Evolutionary conservation across 2,113 vertebrate genomes (phyloP).

Genomic region (Maylandia zebra): DNA sequence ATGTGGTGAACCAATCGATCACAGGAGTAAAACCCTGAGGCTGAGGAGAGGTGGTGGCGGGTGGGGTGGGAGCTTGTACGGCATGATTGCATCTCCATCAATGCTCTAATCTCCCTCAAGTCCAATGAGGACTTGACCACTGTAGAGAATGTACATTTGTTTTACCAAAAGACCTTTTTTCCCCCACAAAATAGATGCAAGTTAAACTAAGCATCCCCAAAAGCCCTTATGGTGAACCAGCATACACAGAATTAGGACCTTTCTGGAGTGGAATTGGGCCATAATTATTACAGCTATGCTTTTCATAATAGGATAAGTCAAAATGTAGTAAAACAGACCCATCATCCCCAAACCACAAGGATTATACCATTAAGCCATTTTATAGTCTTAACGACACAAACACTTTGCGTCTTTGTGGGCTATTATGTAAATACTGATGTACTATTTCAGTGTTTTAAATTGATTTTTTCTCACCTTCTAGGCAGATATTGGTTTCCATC

Average conservation of each 20-base stretch:
- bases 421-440: background rate
- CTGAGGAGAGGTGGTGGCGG: background rate
- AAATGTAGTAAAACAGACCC: background rate
- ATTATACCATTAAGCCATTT: background rate
- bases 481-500: background rate
- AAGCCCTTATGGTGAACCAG: background rate
- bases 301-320: background rate
- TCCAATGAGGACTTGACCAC: background rate
- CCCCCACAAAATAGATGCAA: background rate
- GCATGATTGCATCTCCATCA: slow-evolving; percentile 37
- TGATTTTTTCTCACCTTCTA: background rate
- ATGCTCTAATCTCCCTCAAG: slow-evolving; percentile 6
- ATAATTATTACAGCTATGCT: background rate
- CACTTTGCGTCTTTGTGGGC: background rate
- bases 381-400: background rate
- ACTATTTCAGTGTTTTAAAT: background rate
- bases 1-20: slow-evolving; percentile 44
- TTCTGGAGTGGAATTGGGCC: background rate
- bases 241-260: background rate
- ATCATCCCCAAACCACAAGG: background rate
- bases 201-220: background rate
- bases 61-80: background rate
- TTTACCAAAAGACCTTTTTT: background rate
- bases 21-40: slow-evolving; percentile 30
- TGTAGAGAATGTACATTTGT: background rate